phyloP scores from a whole-genome alignment of 2,888 invertebrate genomes.

The Eupithecia subumbrata region DNA sequence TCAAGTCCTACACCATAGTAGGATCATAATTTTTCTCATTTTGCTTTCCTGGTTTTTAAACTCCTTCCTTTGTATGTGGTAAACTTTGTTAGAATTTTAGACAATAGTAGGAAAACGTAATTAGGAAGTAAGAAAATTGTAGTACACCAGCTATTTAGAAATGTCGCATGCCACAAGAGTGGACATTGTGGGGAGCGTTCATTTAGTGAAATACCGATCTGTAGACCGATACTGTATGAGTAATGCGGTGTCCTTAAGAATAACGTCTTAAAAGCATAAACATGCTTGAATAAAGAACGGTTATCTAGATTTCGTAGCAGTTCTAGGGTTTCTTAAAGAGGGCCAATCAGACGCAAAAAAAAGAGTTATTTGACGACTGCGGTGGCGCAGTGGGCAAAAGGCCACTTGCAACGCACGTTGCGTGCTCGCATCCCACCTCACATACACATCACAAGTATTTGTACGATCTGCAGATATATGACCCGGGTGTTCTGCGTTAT shows the following conservation, averaged over 20 bases:
- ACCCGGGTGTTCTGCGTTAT: too few species aligned
- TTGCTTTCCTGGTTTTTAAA: background rate
- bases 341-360: background rate
- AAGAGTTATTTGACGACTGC: background rate
- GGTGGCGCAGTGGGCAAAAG: too few species aligned
- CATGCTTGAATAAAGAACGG: conserved; percentile 61
- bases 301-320: conserved; percentile 65
- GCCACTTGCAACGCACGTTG: too few species aligned
- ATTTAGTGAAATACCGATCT: conserved; percentile 82
- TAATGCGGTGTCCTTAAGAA: conserved; percentile 75
- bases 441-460: too few species aligned
- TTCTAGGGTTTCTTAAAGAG: conserved; percentile 34
- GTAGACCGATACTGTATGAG: conserved; percentile 76
- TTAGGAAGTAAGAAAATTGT: background rate
- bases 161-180: conserved; percentile 2
- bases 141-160: background rate
- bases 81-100: too few species aligned
- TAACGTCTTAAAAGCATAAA: conserved; percentile 67
- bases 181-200: conserved; percentile 63
- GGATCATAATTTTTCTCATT: background rate
- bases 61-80: background rate
- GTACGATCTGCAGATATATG: too few species aligned
- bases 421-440: too few species aligned
- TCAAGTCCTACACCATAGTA: background rate
- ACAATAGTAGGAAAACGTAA: background rate